Base-by-base conservation (phyloP, 1,140 invertebrate genomes). In the Drosophila sturtevanti region DNA sequence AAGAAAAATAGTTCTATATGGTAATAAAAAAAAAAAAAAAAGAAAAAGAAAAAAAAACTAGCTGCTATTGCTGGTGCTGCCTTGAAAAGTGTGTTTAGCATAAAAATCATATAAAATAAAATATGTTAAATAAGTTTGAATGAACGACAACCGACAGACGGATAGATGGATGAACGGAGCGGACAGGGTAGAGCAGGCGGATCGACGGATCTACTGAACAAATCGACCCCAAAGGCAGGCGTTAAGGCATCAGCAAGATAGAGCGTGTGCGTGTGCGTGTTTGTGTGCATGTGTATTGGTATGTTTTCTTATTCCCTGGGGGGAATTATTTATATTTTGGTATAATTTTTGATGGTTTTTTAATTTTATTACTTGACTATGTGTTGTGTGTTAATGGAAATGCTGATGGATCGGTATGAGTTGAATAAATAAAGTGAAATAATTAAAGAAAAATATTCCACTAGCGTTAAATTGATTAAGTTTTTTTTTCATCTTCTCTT, bases 1-100 rank as follows among this genome's bases (percentile, higher is more conserved):
- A 60, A 79, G 79, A 81, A 78, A 79, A 86, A 86, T 86, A 81
- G 81, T 86, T 86, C 78, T 86, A 86, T 86, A 86, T 87, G 81
- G 74, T 86, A 86, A 86, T 86, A 87, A 86, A 31, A 6, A 31
- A 31, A 31, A 31, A 31, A 6, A 31, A 31, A 31, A 31, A 31
- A 6, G 6, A 31, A 31, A 31, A 31, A 31, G n/a, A n/a, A 31
- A 31, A 31, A 31, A 31, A 48, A 87, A 72, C 22, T 69, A 73
- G 74, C 64, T 65, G 27, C 27, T 31, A 6, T 7, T 31, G 27
- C 27, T 7, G 27, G 3, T 31, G 27, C 27, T 31, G 52, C 31
- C 67, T 41, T 60, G 58, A 44, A 66, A 58, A 62, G 59, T 44
- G 60, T 68, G 72, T 63, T 76, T 76, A 44, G 69, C 73, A 76